Evolutionary conservation across 1,140 invertebrate genomes (phyloP).

Genomic region (Trialeurodes vaporariorum): DNA sequence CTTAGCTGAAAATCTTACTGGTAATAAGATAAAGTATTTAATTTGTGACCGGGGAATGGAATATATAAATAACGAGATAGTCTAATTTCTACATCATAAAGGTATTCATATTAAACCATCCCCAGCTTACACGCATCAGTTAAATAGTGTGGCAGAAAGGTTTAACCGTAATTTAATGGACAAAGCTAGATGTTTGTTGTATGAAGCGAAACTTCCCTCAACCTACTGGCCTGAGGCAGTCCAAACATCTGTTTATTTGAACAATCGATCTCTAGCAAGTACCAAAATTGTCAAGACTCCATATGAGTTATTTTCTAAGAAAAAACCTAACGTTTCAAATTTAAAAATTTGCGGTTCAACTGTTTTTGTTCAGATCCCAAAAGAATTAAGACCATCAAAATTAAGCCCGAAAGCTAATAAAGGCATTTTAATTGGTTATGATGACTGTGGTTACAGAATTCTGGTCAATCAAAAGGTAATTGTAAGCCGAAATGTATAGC

Average conservation of each 20-base stretch:
- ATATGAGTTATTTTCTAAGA: slow-evolving; percentile 10
- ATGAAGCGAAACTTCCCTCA: slow-evolving; percentile 21
- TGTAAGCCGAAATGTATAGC: too few relatives aligned
- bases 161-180: slow-evolving; percentile 28
- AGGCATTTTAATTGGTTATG: too few relatives aligned
- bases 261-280: slow-evolving; percentile 14
- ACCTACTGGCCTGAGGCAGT: slow-evolving; percentile 30
- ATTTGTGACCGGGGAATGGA: slow-evolving; percentile 18
- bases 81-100: slow-evolving; percentile 22
- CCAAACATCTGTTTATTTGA: slow-evolving; percentile 9
- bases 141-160: slow-evolving; percentile 29
- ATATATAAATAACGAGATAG: slow-evolving; percentile 16
- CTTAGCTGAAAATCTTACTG: slow-evolving; percentile 2
- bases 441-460: too few relatives aligned
- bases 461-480: too few relatives aligned
- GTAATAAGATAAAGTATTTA: slow-evolving; percentile 7
- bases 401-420: too few relatives aligned
- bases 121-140: too few relatives aligned
- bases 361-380: too few relatives aligned
- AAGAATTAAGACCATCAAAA: too few relatives aligned
- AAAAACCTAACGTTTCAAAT: slow-evolving; percentile 21
- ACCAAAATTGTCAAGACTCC: slow-evolving; percentile 13
- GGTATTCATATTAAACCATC: slow-evolving; percentile 28
- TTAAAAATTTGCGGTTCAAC: slow-evolving; percentile 27
- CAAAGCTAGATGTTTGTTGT: slow-evolving; percentile 26